These are phyloP conservation scores for Propithecus coquereli DNA, from an alignment of 2,113 vertebrate genomes.

Conservation along the genomic window DNA sequence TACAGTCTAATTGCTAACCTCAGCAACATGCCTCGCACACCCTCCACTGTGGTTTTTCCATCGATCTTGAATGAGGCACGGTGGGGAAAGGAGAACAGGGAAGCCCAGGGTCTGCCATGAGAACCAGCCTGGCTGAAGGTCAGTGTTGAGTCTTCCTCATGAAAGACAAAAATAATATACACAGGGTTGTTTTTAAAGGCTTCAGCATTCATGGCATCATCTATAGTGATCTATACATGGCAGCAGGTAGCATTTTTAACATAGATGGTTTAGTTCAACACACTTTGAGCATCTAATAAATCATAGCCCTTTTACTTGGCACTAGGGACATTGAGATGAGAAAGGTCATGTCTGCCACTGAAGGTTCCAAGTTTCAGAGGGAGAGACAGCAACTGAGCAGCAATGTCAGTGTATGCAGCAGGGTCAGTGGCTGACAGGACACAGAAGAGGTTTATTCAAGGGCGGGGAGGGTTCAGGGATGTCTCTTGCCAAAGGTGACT, in stretches of 20 bases:
- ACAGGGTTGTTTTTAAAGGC: neutral
- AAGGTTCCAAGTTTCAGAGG: neutral
- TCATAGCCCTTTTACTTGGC: neutral
- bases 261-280: neutral
- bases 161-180: neutral
- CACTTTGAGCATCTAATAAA: too few relatives aligned
- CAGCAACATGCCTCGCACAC: fast-evolving
- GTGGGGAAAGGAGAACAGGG: fast-evolving
- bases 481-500: neutral
- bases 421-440: neutral
- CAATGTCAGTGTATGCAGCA: too few relatives aligned
- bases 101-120: neutral
- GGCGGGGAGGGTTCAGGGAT: too few relatives aligned
- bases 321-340: fast-evolving
- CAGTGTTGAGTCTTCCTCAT: fast-evolving
- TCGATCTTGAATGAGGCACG: neutral
- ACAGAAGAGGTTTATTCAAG: too few relatives aligned
- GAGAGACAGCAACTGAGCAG: neutral
- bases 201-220: neutral
- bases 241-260: fast-evolving
- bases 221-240: fast-evolving
- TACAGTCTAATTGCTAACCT: neutral
- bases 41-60: fast-evolving
- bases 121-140: neutral
- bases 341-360: too few relatives aligned